Evolutionary conservation across 2,797 vertebrate species (phyloP).

Genomic region (Myotis daubentonii): DNA sequence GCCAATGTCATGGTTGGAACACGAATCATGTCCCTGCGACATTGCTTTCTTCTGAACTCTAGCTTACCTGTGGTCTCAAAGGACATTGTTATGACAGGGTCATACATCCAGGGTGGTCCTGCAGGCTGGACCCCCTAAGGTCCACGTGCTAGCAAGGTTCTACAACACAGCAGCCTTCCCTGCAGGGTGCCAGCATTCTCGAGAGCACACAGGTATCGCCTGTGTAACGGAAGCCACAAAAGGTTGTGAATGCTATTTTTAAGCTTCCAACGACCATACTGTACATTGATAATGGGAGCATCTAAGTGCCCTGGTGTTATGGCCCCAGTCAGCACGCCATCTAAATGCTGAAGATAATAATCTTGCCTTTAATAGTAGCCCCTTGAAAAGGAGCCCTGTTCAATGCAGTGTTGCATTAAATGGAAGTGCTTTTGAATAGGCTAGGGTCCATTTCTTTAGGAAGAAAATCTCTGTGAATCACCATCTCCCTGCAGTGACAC

Average conservation of each 20-base stretch:
- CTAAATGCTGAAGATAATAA: constrained; percentile 78
- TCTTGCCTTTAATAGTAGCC: constrained; percentile 74
- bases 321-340: constrained; percentile 66
- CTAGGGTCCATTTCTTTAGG: constrained; percentile 74
- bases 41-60: not conserved
- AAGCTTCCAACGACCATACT: constrained; percentile 66
- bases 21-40: not conserved
- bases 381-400: constrained; percentile 71
- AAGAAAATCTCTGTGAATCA: constrained; percentile 82
- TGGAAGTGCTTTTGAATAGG: constrained; percentile 66
- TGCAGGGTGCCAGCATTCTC: not conserved
- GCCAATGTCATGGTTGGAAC: not conserved
- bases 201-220: not conserved
- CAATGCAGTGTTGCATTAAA: constrained; percentile 71
- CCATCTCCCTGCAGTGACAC: constrained; percentile 70
- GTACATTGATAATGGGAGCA: constrained; percentile 58
- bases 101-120: not conserved
- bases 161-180: not conserved
- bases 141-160: constrained; percentile 51
- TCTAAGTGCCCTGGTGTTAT: constrained; percentile 64
- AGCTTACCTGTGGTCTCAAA: constrained; percentile 34
- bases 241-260: constrained; percentile 73
- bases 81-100: not conserved
- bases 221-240: constrained; percentile 45
- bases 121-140: not conserved